Evolutionary conservation across 2,797 vertebrate genomes (phyloP), one percentile per base, ranked within the genome.

Genomic region (Leucoraja ocellata): DNA sequence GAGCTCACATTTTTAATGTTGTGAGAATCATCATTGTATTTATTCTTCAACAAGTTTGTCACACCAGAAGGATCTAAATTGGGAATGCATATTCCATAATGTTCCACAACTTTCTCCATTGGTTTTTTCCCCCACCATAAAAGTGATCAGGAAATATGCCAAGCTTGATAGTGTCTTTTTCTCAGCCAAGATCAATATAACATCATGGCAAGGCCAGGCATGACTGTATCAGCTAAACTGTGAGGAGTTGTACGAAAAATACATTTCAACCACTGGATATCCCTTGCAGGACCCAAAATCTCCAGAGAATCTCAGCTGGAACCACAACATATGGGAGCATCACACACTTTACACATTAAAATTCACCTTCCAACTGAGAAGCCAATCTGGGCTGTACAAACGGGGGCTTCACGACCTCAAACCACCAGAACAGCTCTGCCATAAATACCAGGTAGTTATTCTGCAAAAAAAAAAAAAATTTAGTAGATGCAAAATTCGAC

Each of bases 351-450:
- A 28, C 23, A 14, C 54, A 84, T 54, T 25, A 32, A 46, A 9
- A 83, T 46, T 76, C 6, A 95, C 94, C 95, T 95, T 97, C 96
- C 25, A 86, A 93, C 28, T 95, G 95, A 58, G 28, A 21, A 94
- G 98, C 95, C 93, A 96, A 95, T 94, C 97, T 97, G 83, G 98
- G 98, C n/a, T 98, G 97, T 93, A 99, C 98, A 95, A 99, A 99
- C 0, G 97, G 97, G 0, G 99, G 98, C 95, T 98, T 99, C 93
- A 98, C 97, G 25, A 98, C 98, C 96, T 99, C 99, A 94, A 99
- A 99, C 98, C 98, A 99, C 97, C 97, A 98, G 95, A 99, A 99
- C 94, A 99, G 96, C 95, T 99, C 99, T 93, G 99, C 99, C 98
- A 99, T 97, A 95, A 99, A 99, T 94, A 98, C 99, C 96, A 99